A percentile compares a stretch with the other conserved stretches of the same genome.
These are phyloP conservation scores for Mylabris phalerata DNA, from an alignment of 1,140 invertebrate genomes.

Conservation along the genomic window DNA sequence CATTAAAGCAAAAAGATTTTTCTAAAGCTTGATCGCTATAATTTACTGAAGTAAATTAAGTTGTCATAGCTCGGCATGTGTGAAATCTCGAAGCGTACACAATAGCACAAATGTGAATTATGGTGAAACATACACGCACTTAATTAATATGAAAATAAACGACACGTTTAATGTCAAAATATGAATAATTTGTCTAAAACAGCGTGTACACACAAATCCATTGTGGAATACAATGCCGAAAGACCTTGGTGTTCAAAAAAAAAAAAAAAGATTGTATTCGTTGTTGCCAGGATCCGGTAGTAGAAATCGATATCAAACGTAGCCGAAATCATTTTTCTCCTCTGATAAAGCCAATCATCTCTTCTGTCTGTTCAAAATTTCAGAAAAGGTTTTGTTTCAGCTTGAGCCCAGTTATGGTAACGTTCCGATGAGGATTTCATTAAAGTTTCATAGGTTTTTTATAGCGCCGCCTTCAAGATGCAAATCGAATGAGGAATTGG, in stretches of 20 bases:
- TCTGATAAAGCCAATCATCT: no score
- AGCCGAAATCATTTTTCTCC: no score
- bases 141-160: slow-evolving; percentile 21
- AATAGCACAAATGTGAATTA: slow-evolving; percentile 17
- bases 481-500: no score
- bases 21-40: neutral
- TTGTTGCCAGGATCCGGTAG: no score
- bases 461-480: no score
- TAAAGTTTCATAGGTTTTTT: neutral
- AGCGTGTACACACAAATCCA: slow-evolving; percentile 6
- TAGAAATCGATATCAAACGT: no score
- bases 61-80: slow-evolving; percentile 19
- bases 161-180: slow-evolving; percentile 13
- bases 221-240: neutral
- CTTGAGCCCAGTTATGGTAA: slow-evolving; percentile 5
- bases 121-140: slow-evolving; percentile 10
- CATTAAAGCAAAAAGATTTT: no score
- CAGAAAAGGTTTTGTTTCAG: neutral
- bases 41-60: slow-evolving; percentile 18
- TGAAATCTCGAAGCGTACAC: slow-evolving; percentile 14
- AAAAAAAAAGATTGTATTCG: no score
- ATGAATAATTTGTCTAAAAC: slow-evolving; percentile 13
- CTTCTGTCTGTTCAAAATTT: no score
- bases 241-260: no score
- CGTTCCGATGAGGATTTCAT: slow-evolving; percentile 11